These are phyloP conservation scores for Allophyes oxyacanthae DNA, from an alignment of 2,888 invertebrate genomes.

Conservation along the genomic window DNA sequence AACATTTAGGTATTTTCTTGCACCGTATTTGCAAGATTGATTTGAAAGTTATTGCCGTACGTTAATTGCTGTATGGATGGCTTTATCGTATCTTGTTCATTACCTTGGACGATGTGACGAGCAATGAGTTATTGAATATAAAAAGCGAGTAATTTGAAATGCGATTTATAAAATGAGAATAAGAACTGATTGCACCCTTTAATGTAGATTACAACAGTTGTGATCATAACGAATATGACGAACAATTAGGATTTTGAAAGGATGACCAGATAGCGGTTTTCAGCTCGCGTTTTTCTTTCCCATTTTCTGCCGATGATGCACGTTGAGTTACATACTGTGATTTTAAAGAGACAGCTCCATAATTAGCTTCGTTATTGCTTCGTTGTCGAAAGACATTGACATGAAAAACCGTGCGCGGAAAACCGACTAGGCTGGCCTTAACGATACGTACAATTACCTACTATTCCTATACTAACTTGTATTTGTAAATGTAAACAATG, in stretches of 20 bases:
- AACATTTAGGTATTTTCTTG: background rate
- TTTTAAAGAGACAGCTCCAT: no score
- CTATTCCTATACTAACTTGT: constrained; percentile 28
- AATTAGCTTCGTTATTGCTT: no score
- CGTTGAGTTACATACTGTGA: no score
- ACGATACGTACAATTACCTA: constrained; percentile 4
- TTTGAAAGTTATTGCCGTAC: background rate
- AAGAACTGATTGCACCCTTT: constrained; percentile 2
- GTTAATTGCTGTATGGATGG: background rate
- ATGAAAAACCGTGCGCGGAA: no score
- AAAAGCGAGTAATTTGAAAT: constrained; percentile 7
- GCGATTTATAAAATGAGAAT: constrained; percentile 2
- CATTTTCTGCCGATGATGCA: no score
- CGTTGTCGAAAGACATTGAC: no score
- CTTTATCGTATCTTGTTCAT: background rate
- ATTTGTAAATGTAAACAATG: constrained; percentile 7
- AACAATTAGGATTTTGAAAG: constrained; percentile 1
- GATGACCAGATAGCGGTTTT: no score
- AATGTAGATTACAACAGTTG: constrained; percentile 8
- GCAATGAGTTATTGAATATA: constrained; percentile 1
- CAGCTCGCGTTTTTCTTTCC: no score
- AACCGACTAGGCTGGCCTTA: background rate
- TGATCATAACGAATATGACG: constrained; percentile 4
- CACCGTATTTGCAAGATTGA: background rate
- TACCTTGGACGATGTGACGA: constrained; percentile 4